Conservation (phyloP, 2,113 vertebrate species). For the Dasyurus viverrinus region DNA sequence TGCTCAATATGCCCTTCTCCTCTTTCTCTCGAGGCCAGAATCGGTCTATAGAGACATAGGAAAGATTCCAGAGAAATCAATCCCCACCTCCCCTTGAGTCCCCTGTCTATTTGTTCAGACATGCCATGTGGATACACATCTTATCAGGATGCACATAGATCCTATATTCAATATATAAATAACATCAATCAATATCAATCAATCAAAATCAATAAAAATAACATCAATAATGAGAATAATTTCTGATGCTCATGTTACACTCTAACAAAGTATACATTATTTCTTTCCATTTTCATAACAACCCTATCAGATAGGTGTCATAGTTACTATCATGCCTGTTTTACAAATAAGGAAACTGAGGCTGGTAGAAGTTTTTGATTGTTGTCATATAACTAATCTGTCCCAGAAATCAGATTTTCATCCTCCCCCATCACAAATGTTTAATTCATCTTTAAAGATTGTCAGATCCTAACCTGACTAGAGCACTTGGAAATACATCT, state of each 20-base stretch:
- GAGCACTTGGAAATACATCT: background rate
- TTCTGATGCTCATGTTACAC: background rate
- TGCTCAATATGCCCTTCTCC: too few relatives aligned
- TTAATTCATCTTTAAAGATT: slow-evolving; percentile 21
- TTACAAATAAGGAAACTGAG: background rate
- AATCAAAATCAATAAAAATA: background rate
- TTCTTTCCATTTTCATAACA: background rate
- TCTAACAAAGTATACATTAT: background rate
- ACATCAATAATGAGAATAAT: too few relatives aligned
- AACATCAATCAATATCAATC: too few relatives aligned
- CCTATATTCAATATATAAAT: background rate
- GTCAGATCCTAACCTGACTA: slow-evolving; percentile 17
- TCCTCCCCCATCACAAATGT: slow-evolving; percentile 2
- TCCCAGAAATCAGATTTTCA: background rate
- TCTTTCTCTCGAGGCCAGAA: too few relatives aligned
- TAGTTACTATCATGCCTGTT: background rate
- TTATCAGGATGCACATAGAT: background rate
- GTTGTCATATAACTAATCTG: background rate
- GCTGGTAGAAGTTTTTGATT: background rate
- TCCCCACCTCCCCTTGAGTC: too few relatives aligned
- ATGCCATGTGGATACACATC: background rate
- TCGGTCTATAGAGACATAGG: too few relatives aligned
- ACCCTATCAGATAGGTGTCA: background rate
- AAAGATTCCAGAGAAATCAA: too few relatives aligned
- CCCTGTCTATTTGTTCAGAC: background rate